A percentile compares a stretch with the other conserved stretches of the same genome.
Evolutionary conservation across 2,888 invertebrate genomes (phyloP).

Genomic region (Nudaria mundana): DNA sequence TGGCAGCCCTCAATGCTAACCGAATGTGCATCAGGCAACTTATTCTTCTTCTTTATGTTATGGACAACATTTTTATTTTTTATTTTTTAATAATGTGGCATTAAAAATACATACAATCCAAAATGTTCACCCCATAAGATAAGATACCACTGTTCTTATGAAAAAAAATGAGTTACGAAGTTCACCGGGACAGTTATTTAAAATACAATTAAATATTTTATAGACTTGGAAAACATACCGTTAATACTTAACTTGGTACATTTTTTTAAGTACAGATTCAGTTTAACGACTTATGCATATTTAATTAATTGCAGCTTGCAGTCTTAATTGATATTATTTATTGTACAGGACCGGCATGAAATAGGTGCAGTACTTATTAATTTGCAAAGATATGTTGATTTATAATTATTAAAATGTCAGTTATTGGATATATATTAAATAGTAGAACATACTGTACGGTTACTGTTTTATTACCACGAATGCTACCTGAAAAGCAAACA

Average conservation of each 20-base stretch:
- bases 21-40: no score
- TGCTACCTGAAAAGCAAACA: no score
- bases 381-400: conserved; percentile 8
- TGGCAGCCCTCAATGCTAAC: no score
- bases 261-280: conserved; percentile 36
- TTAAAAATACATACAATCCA: no score
- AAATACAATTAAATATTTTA: conserved; percentile 8
- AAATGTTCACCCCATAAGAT: no score
- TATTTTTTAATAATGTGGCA: no score
- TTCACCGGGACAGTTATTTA: no score
- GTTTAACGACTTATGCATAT: conserved; percentile 50
- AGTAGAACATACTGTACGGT: background rate
- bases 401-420: conserved; percentile 13
- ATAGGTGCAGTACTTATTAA: conserved; percentile 36
- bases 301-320: conserved; percentile 49
- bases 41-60: no score
- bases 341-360: conserved; percentile 31
- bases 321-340: conserved; percentile 42
- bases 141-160: no score
- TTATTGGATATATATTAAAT: background rate
- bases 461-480: background rate
- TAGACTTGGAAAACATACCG: conserved; percentile 15
- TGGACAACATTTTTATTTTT: no score
- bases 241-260: conserved; percentile 20
- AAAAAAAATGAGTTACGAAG: no score